Conservation (phyloP, 1,140 invertebrate species). For the Formica selysi region DNA sequence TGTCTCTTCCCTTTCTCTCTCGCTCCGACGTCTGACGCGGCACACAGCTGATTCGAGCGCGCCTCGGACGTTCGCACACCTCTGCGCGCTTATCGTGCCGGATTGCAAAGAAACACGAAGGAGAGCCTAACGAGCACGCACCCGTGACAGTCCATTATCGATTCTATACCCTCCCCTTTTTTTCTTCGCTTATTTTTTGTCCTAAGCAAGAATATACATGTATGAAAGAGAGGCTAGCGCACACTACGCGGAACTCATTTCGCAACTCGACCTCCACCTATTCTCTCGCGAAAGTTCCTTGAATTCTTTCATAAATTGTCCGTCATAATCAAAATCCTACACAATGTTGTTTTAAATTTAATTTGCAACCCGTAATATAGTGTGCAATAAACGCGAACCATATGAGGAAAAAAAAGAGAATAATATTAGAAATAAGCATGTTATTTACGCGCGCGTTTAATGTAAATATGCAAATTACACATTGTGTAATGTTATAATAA, state of each 20-base stretch:
- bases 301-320: neutral
- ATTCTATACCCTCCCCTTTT: constrained; percentile 3
- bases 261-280: constrained; percentile 21
- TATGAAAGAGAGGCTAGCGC: neutral
- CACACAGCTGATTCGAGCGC: constrained; percentile 36
- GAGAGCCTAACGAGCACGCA: constrained; percentile 71
- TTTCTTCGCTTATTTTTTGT: neutral
- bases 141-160: constrained; percentile 65
- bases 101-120: constrained; percentile 63
- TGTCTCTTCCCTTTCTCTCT: no score
- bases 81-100: constrained; percentile 68
- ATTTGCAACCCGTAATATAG: neutral
- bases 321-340: neutral
- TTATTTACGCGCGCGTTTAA: no score
- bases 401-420: no score
- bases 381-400: neutral
- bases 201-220: neutral
- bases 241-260: neutral
- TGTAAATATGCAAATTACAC: no score
- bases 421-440: no score
- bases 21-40: constrained; percentile 19
- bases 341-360: neutral
- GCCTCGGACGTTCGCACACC: constrained; percentile 69
- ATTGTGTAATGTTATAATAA: no score
- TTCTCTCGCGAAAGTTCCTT: neutral